These are phyloP conservation scores for Aurelia sp. DNA, from an alignment of 30 jellyfish, hydroid and myxozoan species.

Conservation along the genomic window DNA sequence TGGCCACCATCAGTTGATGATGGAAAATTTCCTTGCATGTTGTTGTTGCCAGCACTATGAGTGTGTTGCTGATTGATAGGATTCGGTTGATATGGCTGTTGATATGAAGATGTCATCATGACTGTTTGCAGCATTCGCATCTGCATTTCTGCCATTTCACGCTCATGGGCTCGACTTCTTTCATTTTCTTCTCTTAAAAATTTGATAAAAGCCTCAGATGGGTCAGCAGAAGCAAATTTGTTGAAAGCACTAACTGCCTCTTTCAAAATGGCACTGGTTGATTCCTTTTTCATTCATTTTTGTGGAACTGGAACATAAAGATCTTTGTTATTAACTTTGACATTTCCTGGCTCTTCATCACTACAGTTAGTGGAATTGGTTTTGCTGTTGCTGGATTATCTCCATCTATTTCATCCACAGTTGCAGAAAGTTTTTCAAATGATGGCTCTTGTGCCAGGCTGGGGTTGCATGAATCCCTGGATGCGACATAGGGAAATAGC, in stretches of 20 bases:
- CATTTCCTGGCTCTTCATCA: no score
- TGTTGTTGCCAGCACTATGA: no score
- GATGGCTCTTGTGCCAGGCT: no score
- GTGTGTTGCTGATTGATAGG: neutral
- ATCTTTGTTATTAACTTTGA: conserved; percentile 13
- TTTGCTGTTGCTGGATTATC: neutral
- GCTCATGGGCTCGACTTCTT: no score
- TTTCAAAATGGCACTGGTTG: conserved; percentile 18
- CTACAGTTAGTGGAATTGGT: neutral
- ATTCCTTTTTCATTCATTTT: conserved; percentile 23
- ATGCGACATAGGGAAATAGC: no score
- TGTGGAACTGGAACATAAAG: conserved; percentile 30
- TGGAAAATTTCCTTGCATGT: no score
- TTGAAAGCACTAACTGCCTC: conserved; percentile 33
- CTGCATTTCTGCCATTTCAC: no score
- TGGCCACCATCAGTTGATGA: no score
- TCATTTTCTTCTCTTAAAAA: no score
- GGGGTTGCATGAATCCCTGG: no score
- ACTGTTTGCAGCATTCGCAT: no score
- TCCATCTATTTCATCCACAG: neutral
- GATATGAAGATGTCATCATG: conserved; percentile 51
- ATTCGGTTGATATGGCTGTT: conserved; percentile 10
- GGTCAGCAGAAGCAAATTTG: conserved; percentile 39
- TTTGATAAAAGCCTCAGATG: conserved; percentile 15
- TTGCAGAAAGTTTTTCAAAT: neutral